A percentile compares a stretch with the other conserved stretches of the same genome.
Evolutionary conservation across 2,113 vertebrate species (phyloP).

Genomic region (Lonchura striata): DNA sequence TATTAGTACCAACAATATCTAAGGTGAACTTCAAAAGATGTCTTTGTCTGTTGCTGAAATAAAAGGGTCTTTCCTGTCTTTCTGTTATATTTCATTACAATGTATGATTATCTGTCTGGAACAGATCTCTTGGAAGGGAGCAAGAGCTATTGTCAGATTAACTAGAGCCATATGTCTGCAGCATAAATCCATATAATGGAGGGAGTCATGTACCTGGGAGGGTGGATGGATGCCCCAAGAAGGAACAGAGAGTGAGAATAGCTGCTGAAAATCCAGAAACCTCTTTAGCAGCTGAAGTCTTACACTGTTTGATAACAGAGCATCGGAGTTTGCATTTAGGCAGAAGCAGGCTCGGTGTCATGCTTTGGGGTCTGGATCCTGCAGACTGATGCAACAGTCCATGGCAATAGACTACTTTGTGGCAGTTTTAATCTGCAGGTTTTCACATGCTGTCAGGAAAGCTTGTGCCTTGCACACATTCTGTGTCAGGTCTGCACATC

Average conservation of each 20-base stretch:
- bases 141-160: conserved; percentile 46
- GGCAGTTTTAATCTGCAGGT: conserved; percentile 26
- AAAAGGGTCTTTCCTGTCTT: neutral
- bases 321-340: neutral
- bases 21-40: neutral
- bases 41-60: conserved; percentile 7
- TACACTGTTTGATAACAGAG: neutral
- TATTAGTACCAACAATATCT: neutral
- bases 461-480: neutral
- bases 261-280: neutral
- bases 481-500: neutral
- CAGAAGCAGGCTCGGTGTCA: neutral
- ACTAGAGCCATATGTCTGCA: conserved; percentile 27
- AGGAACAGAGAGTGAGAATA: neutral
- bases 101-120: neutral
- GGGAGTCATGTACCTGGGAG: neutral
- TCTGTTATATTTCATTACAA: conserved; percentile 33
- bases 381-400: neutral
- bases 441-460: conserved; percentile 17
- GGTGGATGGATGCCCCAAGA: neutral
- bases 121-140: conserved; percentile 4
- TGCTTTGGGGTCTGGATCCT: neutral
- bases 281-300: neutral
- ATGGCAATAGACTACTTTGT: neutral
- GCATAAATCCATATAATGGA: conserved; percentile 39